A percentile compares a stretch with the other conserved stretches of the same genome.
Conservation (phyloP, 2,797 vertebrate species). For the Craterocephalus amniculus region DNA sequence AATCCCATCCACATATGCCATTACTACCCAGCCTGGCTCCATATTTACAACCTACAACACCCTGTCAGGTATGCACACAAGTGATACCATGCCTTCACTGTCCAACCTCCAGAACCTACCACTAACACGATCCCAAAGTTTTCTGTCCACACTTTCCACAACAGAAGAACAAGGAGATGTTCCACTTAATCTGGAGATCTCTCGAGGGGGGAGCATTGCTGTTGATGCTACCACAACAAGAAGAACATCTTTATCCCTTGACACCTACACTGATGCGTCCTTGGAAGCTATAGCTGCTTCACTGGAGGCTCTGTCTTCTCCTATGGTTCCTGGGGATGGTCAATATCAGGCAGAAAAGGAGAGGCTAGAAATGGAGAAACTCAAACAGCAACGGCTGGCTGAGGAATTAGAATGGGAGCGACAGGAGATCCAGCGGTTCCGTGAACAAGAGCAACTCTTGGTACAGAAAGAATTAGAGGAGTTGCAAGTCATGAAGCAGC, state of each 20-base stretch:
- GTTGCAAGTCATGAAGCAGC: slow-evolving; percentile 96
- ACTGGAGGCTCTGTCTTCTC: slow-evolving; percentile 90
- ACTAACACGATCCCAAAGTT: slow-evolving; percentile 92
- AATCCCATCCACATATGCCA: slow-evolving; percentile 94
- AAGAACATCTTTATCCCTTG: slow-evolving; percentile 85
- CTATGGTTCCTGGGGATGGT: slow-evolving; percentile 91
- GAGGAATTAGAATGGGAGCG: slow-evolving; percentile 98
- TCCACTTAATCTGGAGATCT: slow-evolving; percentile 86
- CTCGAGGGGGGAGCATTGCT: slow-evolving; percentile 77
- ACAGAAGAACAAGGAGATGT: slow-evolving; percentile 83
- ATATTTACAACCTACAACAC: slow-evolving; percentile 95
- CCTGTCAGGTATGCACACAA: slow-evolving; percentile 88
- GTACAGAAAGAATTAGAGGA: slow-evolving; percentile 98
- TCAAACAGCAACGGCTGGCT: slow-evolving; percentile 96
- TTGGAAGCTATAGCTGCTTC: slow-evolving; percentile 86
- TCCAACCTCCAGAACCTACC: slow-evolving; percentile 90
- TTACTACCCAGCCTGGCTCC: slow-evolving; percentile 98
- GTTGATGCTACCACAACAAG: slow-evolving; percentile 73
- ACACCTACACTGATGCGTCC: slow-evolving; percentile 90
- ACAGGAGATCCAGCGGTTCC: slow-evolving; percentile 96
- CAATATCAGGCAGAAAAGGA: slow-evolving; percentile 96
- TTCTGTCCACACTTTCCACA: slow-evolving; percentile 89
- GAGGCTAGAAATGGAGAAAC: slow-evolving; percentile 94
- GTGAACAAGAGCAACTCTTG: slow-evolving; percentile 96
- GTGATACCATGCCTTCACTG: slow-evolving; percentile 90